These are phyloP conservation scores for Delphinus delphis DNA, from an alignment of 2,113 vertebrate species.

Conservation along the genomic window DNA sequence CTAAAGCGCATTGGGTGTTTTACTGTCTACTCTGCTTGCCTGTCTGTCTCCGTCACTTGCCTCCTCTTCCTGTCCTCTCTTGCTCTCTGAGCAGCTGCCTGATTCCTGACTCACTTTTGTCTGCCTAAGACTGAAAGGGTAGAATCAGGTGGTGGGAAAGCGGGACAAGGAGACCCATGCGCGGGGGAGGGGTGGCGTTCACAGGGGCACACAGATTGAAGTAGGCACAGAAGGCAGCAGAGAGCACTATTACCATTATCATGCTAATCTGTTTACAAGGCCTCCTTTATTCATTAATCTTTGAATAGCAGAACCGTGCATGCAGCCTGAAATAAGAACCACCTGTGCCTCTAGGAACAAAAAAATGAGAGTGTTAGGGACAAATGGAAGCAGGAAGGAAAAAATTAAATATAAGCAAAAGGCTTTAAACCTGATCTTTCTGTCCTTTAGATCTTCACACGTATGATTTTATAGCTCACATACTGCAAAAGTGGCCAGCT, in stretches of 20 bases:
- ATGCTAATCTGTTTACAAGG: constrained; percentile 53
- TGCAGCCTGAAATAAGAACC: constrained; percentile 30
- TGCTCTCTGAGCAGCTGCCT: background rate
- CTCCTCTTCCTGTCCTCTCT: background rate
- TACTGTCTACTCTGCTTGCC: background rate
- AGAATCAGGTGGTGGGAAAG: constrained; percentile 39
- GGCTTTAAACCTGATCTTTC: background rate
- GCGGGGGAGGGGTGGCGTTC: background rate
- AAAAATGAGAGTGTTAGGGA: background rate
- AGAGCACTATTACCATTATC: constrained; percentile 22
- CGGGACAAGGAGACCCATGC: background rate
- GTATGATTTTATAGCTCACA: background rate
- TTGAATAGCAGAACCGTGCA: constrained; percentile 14
- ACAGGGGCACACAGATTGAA: background rate
- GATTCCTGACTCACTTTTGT: background rate
- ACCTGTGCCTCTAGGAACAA: constrained; percentile 51
- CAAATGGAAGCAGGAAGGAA: background rate
- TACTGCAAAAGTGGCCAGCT: background rate
- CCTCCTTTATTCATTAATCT: constrained; percentile 39
- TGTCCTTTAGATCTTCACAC: background rate
- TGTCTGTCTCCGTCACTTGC: background rate
- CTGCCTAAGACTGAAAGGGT: background rate
- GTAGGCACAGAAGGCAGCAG: constrained; percentile 54
- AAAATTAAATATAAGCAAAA: constrained; percentile 27
- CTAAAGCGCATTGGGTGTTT: background rate